phyloP scores from a whole-genome alignment of 2,797 vertebrate genomes.

The Eutrigla gurnardus region DNA sequence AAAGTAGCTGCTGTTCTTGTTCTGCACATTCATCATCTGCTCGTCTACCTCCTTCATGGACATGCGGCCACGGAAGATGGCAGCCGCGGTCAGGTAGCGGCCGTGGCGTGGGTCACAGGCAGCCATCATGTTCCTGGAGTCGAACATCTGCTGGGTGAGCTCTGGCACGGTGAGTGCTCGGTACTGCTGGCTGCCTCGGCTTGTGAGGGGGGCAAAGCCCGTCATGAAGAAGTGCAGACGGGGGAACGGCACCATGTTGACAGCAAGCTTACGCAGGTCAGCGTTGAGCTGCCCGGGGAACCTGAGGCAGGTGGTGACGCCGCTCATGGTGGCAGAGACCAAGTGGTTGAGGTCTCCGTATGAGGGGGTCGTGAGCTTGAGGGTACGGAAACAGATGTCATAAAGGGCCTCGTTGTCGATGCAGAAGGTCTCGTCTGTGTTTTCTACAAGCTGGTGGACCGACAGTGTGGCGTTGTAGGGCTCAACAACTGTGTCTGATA shows the following conservation, averaged over 20 bases:
- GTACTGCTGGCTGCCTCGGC: slow-evolving; percentile 89
- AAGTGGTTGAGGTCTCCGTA: slow-evolving; percentile 89
- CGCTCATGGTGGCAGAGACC: slow-evolving; percentile 88
- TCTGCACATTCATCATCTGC: too few relatives aligned
- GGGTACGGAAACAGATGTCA: slow-evolving; percentile 89
- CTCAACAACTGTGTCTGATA: slow-evolving; percentile 88
- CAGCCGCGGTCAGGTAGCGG: too few relatives aligned
- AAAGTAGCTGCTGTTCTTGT: too few relatives aligned
- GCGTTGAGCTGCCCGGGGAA: slow-evolving; percentile 89
- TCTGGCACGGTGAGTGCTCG: too few relatives aligned
- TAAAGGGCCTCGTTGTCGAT: slow-evolving; percentile 89
- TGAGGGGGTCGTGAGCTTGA: slow-evolving; percentile 87
- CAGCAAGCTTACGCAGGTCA: slow-evolving; percentile 86
- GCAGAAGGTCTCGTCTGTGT: slow-evolving; percentile 89
- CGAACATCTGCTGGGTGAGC: too few relatives aligned
- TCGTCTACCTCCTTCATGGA: too few relatives aligned
- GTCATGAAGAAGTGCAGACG: slow-evolving; percentile 90
- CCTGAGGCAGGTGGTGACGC: slow-evolving; percentile 87
- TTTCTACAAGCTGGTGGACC: slow-evolving; percentile 88
- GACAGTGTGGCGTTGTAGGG: slow-evolving; percentile 89
- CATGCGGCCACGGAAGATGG: too few relatives aligned
- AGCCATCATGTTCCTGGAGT: too few relatives aligned
- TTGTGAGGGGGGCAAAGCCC: slow-evolving; percentile 87
- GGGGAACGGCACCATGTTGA: slow-evolving; percentile 90
- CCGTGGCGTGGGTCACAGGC: too few relatives aligned